A percentile compares a stretch with the other conserved stretches of the same genome.
These are phyloP conservation scores for Anabas testudineus DNA, from an alignment of 2,797 vertebrate species.

Conservation along the genomic window DNA sequence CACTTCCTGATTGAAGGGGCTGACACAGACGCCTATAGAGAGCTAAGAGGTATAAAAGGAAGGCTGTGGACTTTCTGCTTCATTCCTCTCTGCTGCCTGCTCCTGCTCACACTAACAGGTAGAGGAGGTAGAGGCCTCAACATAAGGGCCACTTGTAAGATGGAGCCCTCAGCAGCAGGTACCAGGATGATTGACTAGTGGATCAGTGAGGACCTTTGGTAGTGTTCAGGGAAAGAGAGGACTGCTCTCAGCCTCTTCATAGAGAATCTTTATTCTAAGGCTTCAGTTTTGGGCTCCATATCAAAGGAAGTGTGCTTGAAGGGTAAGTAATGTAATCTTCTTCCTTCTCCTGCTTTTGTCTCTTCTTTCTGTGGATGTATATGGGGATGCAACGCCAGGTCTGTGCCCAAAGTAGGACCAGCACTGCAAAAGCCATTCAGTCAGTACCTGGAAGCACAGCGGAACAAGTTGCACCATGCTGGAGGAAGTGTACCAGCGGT, in stretches of 20 bases:
- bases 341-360: constrained; percentile 12
- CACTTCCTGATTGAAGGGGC: constrained; percentile 98
- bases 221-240: constrained; percentile 35
- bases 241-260: constrained; percentile 12
- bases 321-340: constrained; percentile 68
- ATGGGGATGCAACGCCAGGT: constrained; percentile 74
- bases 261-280: constrained; percentile 12
- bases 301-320: constrained; percentile 12
- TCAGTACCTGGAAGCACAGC: constrained; percentile 96
- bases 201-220: constrained; percentile 37
- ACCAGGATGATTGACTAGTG: constrained; percentile 29
- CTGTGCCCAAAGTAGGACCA: constrained; percentile 94
- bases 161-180: constrained; percentile 32
- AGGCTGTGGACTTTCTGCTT: constrained; percentile 63
- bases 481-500: constrained; percentile 88
- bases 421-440: constrained; percentile 97
- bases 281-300: constrained; percentile 13
- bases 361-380: constrained; percentile 39
- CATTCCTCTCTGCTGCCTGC: constrained; percentile 75
- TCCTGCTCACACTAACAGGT: constrained; percentile 64
- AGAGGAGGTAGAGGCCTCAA: constrained; percentile 46
- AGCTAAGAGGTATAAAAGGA: constrained; percentile 87
- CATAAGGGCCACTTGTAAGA: constrained; percentile 37
- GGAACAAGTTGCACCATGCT: constrained; percentile 93
- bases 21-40: constrained; percentile 96